phyloP scores from a whole-genome alignment of 1,140 invertebrate species.

The Zaprionus nigranus region DNA sequence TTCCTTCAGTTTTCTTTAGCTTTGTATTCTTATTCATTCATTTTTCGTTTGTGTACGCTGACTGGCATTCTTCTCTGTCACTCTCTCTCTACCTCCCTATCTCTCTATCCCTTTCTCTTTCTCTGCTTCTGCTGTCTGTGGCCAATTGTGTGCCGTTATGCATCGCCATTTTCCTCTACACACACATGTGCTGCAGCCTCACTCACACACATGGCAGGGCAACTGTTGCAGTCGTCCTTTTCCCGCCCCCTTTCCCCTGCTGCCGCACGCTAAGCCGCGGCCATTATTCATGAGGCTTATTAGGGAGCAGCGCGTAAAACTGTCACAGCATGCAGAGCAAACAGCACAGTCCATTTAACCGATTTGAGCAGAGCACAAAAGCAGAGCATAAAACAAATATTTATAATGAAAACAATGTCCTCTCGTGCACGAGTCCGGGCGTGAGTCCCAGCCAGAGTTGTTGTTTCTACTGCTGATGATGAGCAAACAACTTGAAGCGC shows the following conservation, averaged over 20 bases:
- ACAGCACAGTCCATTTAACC: conserved; percentile 81
- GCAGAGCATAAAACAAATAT: conserved; percentile 73
- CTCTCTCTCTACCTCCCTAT: conserved; percentile 8
- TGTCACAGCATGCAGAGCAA: conserved; percentile 59
- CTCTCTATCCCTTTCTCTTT: conserved; percentile 6
- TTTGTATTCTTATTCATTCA: conserved; percentile 15
- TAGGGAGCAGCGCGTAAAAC: conserved; percentile 59
- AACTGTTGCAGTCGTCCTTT: conserved; percentile 5
- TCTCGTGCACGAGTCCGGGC: conserved; percentile 24
- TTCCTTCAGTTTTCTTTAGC: conserved; percentile 45
- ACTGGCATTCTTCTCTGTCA: conserved; percentile 27
- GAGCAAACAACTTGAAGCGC: conserved; percentile 50
- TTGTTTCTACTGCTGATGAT: conserved; percentile 29
- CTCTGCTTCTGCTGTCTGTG: conserved; percentile 12
- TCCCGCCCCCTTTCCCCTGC: not conserved
- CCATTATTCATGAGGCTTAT: conserved; percentile 75
- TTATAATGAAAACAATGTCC: conserved; percentile 75
- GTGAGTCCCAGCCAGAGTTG: conserved; percentile 13
- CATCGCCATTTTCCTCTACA: conserved; percentile 57
- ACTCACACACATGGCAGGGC: conserved; percentile 3
- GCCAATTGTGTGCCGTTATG: conserved; percentile 41
- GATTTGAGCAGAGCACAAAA: conserved; percentile 57
- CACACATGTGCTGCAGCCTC: conserved; percentile 23
- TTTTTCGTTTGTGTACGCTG: conserved; percentile 25
- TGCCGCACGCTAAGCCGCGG: conserved; percentile 41